phyloP scores from a whole-genome alignment of 2,797 vertebrate species.

The Fistularia tabacaria region DNA sequence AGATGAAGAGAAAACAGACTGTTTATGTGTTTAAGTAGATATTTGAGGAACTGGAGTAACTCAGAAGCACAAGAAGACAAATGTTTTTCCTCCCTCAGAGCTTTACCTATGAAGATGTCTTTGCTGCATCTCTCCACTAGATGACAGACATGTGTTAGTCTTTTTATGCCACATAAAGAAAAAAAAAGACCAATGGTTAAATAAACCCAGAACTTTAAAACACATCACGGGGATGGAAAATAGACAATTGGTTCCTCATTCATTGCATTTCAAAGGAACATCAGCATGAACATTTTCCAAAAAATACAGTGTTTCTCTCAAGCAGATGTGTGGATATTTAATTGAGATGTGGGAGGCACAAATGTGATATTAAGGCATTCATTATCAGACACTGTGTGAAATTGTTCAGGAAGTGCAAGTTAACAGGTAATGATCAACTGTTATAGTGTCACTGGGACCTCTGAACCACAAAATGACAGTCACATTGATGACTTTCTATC shows the following conservation, averaged over 20 bases:
- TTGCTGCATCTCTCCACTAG: conserved; percentile 53
- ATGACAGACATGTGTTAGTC: conserved; percentile 47
- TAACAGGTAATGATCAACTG: conserved; percentile 42
- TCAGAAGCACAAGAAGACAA: conserved; percentile 25
- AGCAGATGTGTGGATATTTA: conserved; percentile 27
- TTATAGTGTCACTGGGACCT: conserved; percentile 38
- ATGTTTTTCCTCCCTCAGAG: conserved; percentile 12
- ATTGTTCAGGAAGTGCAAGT: conserved; percentile 49
- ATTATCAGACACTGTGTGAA: conserved; percentile 34
- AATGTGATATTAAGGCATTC: conserved; percentile 72
- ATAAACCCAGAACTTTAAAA: background rate
- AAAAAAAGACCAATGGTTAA: too few species aligned
- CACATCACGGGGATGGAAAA: background rate
- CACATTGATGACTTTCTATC: conserved; percentile 35
- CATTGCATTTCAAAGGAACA: conserved; percentile 15
- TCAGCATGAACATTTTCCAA: conserved; percentile 6
- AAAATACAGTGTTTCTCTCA: conserved; percentile 17
- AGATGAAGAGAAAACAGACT: conserved; percentile 25
- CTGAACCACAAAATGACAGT: conserved; percentile 54
- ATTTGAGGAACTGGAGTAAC: conserved; percentile 29
- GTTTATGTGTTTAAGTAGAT: conserved; percentile 26
- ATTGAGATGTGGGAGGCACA: conserved; percentile 64
- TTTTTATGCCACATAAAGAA: background rate
- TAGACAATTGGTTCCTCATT: conserved; percentile 4
- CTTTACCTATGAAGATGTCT: conserved; percentile 19